Evolutionary conservation across 2,888 invertebrate genomes (phyloP).

Genomic region (Heliconius erato): DNA sequence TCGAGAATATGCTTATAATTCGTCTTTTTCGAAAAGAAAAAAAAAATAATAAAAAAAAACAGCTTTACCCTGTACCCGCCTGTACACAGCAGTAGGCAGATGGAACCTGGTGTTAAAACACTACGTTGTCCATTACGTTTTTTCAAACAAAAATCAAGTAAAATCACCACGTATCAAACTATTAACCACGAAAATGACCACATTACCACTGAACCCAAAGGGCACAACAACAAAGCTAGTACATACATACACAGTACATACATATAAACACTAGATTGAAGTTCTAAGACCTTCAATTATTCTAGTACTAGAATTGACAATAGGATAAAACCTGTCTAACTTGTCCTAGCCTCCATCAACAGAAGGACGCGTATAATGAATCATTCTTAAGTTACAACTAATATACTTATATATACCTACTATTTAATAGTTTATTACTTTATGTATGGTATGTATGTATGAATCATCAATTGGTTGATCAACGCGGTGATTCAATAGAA

Average conservation of each 20-base stretch:
- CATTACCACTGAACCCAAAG: not conserved
- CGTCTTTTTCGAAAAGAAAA: no score
- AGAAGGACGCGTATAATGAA: constrained; percentile 42
- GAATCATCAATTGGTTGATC: constrained; percentile 15
- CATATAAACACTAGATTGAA: not conserved
- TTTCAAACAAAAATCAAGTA: no score
- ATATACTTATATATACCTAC: constrained; percentile 8
- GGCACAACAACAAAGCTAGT: not conserved
- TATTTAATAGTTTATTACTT: not conserved
- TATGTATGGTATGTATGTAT: not conserved
- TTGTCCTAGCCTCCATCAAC: constrained; percentile 24
- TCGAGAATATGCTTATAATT: no score
- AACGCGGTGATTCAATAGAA: constrained; percentile 7
- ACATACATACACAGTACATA: not conserved
- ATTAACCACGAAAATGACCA: no score
- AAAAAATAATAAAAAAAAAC: no score
- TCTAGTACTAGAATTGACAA: not conserved
- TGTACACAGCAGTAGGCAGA: no score
- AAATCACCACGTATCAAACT: no score
- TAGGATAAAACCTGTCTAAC: constrained; percentile 33
- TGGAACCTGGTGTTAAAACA: no score
- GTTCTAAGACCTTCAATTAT: not conserved
- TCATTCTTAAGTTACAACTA: constrained; percentile 30
- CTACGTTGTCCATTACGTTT: no score
- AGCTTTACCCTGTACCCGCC: no score